Conservation (phyloP, 92 coral and sea anemone genomes). For the Diadumene lineata region DNA sequence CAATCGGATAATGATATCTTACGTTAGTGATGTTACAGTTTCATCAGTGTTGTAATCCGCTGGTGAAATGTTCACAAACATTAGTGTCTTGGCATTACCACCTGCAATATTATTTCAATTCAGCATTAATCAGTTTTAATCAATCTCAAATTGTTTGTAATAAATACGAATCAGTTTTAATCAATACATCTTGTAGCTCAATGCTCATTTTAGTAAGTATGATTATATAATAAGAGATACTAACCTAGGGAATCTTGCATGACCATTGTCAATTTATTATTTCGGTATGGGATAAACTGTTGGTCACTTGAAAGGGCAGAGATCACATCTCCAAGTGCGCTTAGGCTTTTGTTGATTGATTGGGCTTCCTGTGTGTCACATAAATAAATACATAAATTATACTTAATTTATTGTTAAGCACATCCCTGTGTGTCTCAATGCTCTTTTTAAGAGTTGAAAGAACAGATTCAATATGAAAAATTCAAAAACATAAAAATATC, state of each 20-base stretch:
- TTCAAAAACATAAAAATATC: no score
- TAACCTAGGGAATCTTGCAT: conserved; percentile 99
- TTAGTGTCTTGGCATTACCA: conserved; percentile 98
- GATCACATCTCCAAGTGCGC: conserved; percentile 98
- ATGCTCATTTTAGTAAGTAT: no score
- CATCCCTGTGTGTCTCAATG: no score
- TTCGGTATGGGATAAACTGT: conserved; percentile 90
- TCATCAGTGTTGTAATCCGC: conserved; percentile 99
- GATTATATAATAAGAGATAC: no score
- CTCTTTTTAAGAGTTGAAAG: no score
- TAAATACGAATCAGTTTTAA: neutral
- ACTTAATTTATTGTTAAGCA: neutral
- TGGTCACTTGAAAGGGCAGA: conserved; percentile 98
- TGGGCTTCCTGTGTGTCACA: conserved; percentile 84
- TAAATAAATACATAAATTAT: neutral
- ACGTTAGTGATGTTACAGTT: conserved; percentile 97
- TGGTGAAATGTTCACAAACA: conserved; percentile 98
- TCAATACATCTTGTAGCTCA: no score
- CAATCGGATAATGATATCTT: conserved; percentile 26
- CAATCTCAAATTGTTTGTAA: neutral
- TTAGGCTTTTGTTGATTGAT: conserved; percentile 95
- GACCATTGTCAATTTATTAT: conserved; percentile 91
- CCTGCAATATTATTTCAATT: conserved; percentile 45
- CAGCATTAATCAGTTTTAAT: neutral
- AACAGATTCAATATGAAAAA: no score